Percentiles rank a stretch among this genome's conserved stretches.
Evolutionary conservation across 1,140 invertebrate genomes (phyloP).

Genomic region (Vanessa atalanta): DNA sequence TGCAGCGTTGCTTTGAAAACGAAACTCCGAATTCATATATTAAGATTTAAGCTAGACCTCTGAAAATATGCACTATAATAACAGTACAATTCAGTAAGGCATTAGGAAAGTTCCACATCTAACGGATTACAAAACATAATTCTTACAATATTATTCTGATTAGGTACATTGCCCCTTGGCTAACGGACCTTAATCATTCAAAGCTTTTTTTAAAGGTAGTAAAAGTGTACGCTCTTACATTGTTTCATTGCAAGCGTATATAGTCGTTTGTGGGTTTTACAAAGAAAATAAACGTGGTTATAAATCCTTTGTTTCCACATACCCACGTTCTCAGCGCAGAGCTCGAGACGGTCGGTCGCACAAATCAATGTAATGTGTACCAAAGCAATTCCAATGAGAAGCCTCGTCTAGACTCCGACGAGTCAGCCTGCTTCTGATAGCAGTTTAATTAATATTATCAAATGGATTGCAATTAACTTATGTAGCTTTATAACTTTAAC

Average conservation of each 20-base stretch:
- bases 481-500: conserved; percentile 16
- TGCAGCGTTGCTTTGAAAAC: too few relatives aligned
- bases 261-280: conserved; percentile 2
- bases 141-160: too few relatives aligned
- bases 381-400: conserved; percentile 32
- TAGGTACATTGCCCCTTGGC: too few relatives aligned
- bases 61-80: too few relatives aligned
- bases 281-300: conserved; percentile 16
- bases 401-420: conserved; percentile 44
- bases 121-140: too few relatives aligned
- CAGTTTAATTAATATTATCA: conserved; percentile 47
- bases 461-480: conserved; percentile 40
- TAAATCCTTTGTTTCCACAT: conserved; percentile 40
- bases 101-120: too few relatives aligned
- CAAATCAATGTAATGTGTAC: conserved; percentile 57
- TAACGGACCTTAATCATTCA: too few relatives aligned
- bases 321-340: conserved; percentile 18
- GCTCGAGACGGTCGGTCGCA: conserved; percentile 41
- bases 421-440: conserved; percentile 22
- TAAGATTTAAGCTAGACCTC: too few relatives aligned
- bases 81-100: too few relatives aligned
- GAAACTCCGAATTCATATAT: too few relatives aligned
- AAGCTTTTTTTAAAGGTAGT: too few relatives aligned
- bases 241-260: background rate
- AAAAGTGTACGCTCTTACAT: background rate